Percentiles rank a stretch among this genome's conserved stretches.
phyloP scores from a whole-genome alignment of 2,113 vertebrate species.

The Perca schrenkii region DNA sequence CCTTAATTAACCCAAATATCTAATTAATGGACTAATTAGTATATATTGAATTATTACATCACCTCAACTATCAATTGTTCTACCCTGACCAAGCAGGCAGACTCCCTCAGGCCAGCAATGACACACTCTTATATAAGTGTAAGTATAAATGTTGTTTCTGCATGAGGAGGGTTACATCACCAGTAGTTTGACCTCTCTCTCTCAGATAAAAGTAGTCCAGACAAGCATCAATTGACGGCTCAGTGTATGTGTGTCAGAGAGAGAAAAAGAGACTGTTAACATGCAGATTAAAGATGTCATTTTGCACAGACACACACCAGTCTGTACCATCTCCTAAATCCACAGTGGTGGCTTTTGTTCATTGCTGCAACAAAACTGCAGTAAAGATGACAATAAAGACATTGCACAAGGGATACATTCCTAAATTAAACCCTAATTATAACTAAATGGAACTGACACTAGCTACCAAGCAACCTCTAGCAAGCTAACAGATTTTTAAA shows the following conservation, averaged over 20 bases:
- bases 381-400: background rate
- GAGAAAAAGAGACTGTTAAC: background rate
- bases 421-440: background rate
- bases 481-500: background rate
- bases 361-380: background rate
- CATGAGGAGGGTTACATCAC: constrained; percentile 1
- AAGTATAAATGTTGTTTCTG: constrained; percentile 16
- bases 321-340: constrained; percentile 13
- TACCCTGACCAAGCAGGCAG: background rate
- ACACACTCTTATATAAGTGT: constrained; percentile 45
- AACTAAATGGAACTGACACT: background rate
- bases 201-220: constrained; percentile 29
- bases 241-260: constrained; percentile 4
- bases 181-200: constrained; percentile 36
- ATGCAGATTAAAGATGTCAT: too few relatives aligned
- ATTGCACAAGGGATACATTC: background rate
- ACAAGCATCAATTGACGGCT: constrained; percentile 20
- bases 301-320: constrained; percentile 8
- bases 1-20: too few relatives aligned
- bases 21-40: background rate
- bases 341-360: constrained; percentile 4
- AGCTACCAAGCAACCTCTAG: too few relatives aligned
- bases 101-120: constrained; percentile 16
- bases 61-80: constrained; percentile 5
- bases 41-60: background rate